Evolutionary conservation across 2,113 vertebrate species (phyloP).

Genomic region (Ceyx margarethae): DNA sequence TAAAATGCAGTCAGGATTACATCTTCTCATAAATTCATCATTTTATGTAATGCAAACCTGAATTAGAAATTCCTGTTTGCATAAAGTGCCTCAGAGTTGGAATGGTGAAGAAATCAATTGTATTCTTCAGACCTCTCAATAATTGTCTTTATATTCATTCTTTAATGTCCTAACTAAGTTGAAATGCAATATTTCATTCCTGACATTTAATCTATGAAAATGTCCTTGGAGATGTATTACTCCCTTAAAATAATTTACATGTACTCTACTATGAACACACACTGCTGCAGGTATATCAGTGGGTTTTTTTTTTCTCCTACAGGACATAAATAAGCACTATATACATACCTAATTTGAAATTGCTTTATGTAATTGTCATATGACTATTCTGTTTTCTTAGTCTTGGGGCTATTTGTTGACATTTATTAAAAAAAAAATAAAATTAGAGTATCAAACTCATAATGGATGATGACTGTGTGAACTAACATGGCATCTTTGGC

Average conservation of each 20-base stretch:
- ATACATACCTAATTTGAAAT: neutral
- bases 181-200: conserved; percentile 75
- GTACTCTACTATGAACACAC: neutral
- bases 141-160: conserved; percentile 53
- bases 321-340: neutral
- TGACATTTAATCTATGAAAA: conserved; percentile 75
- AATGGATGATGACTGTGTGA: neutral
- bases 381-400: accelerated
- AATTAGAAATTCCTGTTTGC: neutral
- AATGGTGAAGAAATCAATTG: conserved; percentile 40
- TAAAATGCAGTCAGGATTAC: neutral
- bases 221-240: conserved; percentile 72
- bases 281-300: neutral
- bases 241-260: conserved; percentile 64
- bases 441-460: neutral
- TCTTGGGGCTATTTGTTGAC: neutral
- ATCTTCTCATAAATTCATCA: neutral
- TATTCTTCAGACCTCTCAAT: conserved; percentile 39
- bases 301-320: neutral
- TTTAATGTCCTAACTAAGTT: conserved; percentile 48
- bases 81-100: neutral
- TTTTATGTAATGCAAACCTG: neutral
- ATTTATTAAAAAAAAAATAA: neutral
- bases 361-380: neutral
- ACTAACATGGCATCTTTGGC: neutral